phyloP scores from a whole-genome alignment of 2,888 invertebrate genomes.

The Ceratothoa steindachneri region DNA sequence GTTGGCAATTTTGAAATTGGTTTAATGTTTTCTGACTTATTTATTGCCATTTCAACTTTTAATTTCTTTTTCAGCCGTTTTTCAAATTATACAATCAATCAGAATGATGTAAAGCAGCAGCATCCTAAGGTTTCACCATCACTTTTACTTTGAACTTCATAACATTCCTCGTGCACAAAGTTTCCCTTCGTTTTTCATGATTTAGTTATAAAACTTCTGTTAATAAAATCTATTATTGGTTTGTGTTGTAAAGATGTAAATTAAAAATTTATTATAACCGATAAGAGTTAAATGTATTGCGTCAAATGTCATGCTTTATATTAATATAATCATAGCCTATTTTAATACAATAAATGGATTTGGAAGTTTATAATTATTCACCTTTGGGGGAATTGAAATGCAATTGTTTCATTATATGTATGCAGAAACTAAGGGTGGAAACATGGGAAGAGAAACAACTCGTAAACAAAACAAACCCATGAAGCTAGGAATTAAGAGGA shows the following conservation, averaged over 20 bases:
- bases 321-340: background rate
- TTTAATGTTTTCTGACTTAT: no score
- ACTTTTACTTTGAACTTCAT: background rate
- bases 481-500: no score
- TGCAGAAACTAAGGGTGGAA: no score
- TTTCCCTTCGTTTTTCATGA: background rate
- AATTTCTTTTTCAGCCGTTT: constrained; percentile 18
- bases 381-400: no score
- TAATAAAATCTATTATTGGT: background rate
- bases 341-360: constrained; percentile 13
- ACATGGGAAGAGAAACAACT: no score
- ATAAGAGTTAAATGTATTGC: no score
- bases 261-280: background rate
- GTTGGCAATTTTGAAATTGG: no score
- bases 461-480: no score
- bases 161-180: background rate
- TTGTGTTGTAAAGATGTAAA: constrained; percentile 10
- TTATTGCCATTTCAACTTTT: background rate
- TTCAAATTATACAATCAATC: constrained; percentile 20
- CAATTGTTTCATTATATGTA: no score
- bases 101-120: constrained; percentile 5
- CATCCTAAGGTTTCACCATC: background rate
- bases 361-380: background rate
- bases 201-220: background rate
- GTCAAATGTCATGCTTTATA: no score